Evolutionary conservation across 1,140 invertebrate genomes (phyloP).

Genomic region (Teleopsis dalmanni): DNA sequence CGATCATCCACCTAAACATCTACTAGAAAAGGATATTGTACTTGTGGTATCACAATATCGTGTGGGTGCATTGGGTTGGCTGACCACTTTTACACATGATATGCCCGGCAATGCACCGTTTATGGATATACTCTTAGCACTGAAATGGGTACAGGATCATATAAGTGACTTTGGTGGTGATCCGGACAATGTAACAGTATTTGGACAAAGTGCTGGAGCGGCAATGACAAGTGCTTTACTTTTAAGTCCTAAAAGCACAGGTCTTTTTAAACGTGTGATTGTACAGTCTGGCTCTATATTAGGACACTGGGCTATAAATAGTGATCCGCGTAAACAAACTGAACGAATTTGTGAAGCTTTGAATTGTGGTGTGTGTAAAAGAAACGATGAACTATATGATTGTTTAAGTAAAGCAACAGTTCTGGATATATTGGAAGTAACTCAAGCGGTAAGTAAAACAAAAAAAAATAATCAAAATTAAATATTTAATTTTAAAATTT

Average conservation of each 20-base stretch:
- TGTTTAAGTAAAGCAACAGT: slow-evolving; percentile 23
- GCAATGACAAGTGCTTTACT: slow-evolving; percentile 30
- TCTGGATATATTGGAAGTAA: slow-evolving; percentile 19
- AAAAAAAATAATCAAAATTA: not conserved
- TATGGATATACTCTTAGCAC: slow-evolving; percentile 40
- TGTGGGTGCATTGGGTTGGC: slow-evolving; percentile 52
- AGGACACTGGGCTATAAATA: slow-evolving; percentile 26
- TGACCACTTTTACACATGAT: slow-evolving; percentile 40
- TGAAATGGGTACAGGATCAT: slow-evolving; percentile 57
- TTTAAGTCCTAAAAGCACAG: slow-evolving; percentile 27
- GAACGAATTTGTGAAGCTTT: slow-evolving; percentile 21
- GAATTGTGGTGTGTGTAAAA: slow-evolving; percentile 19
- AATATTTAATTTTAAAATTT: not conserved
- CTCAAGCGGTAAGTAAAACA: slow-evolving; percentile 9
- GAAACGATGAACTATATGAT: slow-evolving; percentile 10
- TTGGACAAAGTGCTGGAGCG: slow-evolving; percentile 38
- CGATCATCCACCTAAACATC: slow-evolving; percentile 61
- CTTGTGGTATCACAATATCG: slow-evolving; percentile 75
- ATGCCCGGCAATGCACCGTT: slow-evolving; percentile 37
- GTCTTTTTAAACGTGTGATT: slow-evolving; percentile 29
- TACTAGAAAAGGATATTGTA: slow-evolving; percentile 67
- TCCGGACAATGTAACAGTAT: slow-evolving; percentile 45
- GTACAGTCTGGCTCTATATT: slow-evolving; percentile 40
- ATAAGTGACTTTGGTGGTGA: slow-evolving; percentile 60
- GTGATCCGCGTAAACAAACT: slow-evolving; percentile 22